Conservation (phyloP, 2,113 vertebrate species). For the Sinocyclocheilus anshuiensis region DNA sequence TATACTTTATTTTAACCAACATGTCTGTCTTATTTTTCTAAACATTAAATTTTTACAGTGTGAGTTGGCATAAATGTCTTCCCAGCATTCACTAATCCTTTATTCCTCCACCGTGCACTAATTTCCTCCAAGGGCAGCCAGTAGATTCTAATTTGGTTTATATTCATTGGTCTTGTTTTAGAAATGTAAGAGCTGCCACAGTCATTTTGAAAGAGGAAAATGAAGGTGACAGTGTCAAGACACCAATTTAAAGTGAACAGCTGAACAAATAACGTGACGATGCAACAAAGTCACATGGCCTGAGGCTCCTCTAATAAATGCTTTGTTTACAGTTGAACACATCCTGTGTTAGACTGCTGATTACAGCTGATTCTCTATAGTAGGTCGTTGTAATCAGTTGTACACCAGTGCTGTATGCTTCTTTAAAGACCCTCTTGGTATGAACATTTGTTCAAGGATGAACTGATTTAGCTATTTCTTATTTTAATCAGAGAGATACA, state of each 20-base stretch:
- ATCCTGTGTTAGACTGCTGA: not conserved
- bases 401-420: not conserved
- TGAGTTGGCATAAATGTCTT: not conserved
- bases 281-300: not conserved
- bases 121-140: conserved; percentile 11
- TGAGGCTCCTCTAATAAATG: not conserved
- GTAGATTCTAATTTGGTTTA: conserved; percentile 14
- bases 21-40: not conserved
- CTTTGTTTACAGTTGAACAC: not conserved
- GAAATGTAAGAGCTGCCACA: conserved; percentile 6
- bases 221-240: conserved; percentile 31
- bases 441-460: not conserved
- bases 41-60: not conserved
- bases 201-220: conserved; percentile 29
- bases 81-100: conserved; percentile 12
- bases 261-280: not conserved
- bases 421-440: not conserved
- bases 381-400: not conserved
- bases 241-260: conserved; percentile 13
- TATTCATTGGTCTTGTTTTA: conserved; percentile 30
- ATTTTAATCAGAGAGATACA: conserved; percentile 27
- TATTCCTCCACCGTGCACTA: not conserved
- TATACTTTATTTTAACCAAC: not conserved
- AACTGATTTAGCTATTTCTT: not conserved
- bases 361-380: not conserved